Base-by-base conservation (phyloP, 2,113 vertebrate species). In the Hemichromis elongatus region DNA sequence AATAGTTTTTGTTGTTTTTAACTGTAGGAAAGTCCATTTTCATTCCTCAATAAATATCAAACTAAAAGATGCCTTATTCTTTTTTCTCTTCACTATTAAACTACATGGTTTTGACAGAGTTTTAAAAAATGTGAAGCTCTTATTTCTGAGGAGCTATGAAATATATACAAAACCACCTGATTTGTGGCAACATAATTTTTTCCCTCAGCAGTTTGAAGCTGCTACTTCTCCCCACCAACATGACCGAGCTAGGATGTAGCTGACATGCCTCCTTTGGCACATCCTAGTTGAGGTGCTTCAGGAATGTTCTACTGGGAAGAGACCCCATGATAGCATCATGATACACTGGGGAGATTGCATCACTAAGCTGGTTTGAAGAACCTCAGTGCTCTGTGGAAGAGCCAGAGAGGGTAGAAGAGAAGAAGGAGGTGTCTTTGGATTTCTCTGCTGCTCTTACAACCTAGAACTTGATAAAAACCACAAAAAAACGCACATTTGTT, bases 1-100 rank as follows among this genome's bases (percentile, higher is more conserved):
- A 30, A 63, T 55, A 40, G 30, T 66, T 54, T 55, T 33, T 40
- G 30, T 21, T 24, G 47, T 75, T 84, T 81, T 47, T 73, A 50
- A 79, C 59, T 35, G 11, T 68, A 80, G 30, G 14, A 80, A 68
- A 56, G 7, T 56, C 14, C 2, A 42, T 77, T 66, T 66, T 52
- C 14, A 63, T 35, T 79, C 24, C 2, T 33, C 7, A 3, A 26
- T 54, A 78, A 78, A 85, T 79, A 78, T 53, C 68, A 88, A 79
- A 68, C 19, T 47, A 24, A 52, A 33, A 40, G 47, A 33, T 54
- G 37, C 5, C 6, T 50, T 37, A 1, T 5, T 16, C 7, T 52
- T 52, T 50, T 52, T 52, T 52, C 3, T 8, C 4, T n/a, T 52
- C 50, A 52, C 7, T 9, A 3, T 18, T 50, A 19, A 52, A 52